Evolutionary conservation across 2,797 vertebrate genomes (phyloP).

Genomic region (Esox lucius): DNA sequence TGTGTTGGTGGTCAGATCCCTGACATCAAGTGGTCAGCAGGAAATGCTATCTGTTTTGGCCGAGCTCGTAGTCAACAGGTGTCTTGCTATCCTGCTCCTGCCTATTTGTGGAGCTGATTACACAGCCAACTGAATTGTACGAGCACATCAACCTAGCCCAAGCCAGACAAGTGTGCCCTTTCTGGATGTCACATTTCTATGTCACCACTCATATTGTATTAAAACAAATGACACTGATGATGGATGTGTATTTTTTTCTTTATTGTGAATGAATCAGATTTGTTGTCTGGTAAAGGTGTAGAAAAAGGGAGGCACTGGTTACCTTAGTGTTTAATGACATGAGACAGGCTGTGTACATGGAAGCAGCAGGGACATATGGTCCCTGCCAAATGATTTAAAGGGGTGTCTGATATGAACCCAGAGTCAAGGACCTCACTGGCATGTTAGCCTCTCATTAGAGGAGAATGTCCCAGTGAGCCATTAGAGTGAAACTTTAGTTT

Average conservation of each 20-base stretch:
- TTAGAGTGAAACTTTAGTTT: constrained; percentile 34
- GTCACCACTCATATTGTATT: constrained; percentile 54
- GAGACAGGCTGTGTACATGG: constrained; percentile 47
- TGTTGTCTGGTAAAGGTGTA: constrained; percentile 33
- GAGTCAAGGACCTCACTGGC: constrained; percentile 6
- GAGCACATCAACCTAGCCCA: constrained; percentile 14
- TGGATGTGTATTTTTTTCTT: constrained; percentile 57
- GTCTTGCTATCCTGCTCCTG: constrained; percentile 32
- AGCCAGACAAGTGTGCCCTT: constrained; percentile 46
- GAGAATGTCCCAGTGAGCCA: constrained; percentile 15
- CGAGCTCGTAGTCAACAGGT: constrained; percentile 57
- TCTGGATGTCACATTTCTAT: constrained; percentile 48
- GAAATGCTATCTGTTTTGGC: constrained; percentile 55
- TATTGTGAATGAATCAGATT: constrained; percentile 38
- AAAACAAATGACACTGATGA: constrained; percentile 60
- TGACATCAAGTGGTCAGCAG: constrained; percentile 47
- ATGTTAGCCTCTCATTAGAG: constrained; percentile 11
- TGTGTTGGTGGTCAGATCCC: constrained; percentile 32
- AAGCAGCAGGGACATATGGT: constrained; percentile 11
- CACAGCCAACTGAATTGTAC: constrained; percentile 40
- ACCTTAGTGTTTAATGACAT: constrained; percentile 45
- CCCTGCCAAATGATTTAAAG: constrained; percentile 21
- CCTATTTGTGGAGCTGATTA: constrained; percentile 56
- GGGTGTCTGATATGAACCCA: constrained; percentile 1
- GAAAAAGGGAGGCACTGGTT: constrained; percentile 41